Evolutionary conservation across 35 echinoderm and acorn worm genomes (phyloP), one percentile per base, ranked within the genome.

Genomic region (Apostichopus parvimensis): DNA sequence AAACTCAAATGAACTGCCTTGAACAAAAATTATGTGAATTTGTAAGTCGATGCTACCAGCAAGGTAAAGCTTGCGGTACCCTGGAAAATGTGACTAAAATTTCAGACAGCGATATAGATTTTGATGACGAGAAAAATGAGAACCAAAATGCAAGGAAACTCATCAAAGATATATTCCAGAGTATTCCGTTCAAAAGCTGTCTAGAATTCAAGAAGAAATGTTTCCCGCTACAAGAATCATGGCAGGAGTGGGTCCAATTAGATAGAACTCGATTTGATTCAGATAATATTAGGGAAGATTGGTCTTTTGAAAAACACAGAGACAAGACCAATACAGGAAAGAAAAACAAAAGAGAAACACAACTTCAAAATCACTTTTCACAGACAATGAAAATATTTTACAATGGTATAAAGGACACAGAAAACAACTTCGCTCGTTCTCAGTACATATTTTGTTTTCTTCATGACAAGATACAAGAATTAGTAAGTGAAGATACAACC

Each of bases 191-290:
- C 12, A 6, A 87, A 87, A 65, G 58, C 85, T 4, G 65, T n/a
- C 6, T 1, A n/a, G 85, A 87, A 9, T 87, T 87, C 26, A 87
- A 87, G 85, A 12, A 87, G 58, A 65, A 22, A 23, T 45, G 9
- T 11, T 87, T 87, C 24, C 56, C 58, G 4, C 68, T 87, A n/a
- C 85, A 65, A 52, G 25, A 53, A 22, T 17, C n/a, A 8, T 87
- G 57, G 58, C 20, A 72, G 25, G 85, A 87, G 18, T 87, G 85
- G 85, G 85, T 87, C 12, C 6, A 87, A 53, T 60, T 87, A 34
- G 85, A 87, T 68, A 72, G 68, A 87, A 52, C 18, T 13, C 20
- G 55, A 1, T 62, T 87, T 61, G 20, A 53, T n/a, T 56, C 56
- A n/a, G 80, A 82, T 4, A 6, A 57, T 9, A 59, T 60, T 53